phyloP scores from a whole-genome alignment of 2,888 invertebrate species.

The Peribatodes rhomboidaria region DNA sequence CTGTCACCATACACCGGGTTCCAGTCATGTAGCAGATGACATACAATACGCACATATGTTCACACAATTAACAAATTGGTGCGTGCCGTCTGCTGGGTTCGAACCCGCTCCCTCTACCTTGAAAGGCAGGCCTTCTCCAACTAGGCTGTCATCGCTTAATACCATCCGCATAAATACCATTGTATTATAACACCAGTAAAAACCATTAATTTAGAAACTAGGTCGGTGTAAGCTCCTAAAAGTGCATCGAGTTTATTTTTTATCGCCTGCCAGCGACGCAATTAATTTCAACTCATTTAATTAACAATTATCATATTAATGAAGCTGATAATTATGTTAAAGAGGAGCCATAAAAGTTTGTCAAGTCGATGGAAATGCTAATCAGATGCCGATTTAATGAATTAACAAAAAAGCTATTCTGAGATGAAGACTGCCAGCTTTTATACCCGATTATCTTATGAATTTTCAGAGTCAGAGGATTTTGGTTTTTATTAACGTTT shows the following conservation, averaged over 20 bases:
- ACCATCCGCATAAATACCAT: no score
- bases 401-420: constrained; percentile 24
- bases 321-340: constrained; percentile 45
- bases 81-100: no score
- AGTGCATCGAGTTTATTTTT: constrained; percentile 24
- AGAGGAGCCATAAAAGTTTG: constrained; percentile 35
- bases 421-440: constrained; percentile 11
- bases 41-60: no score
- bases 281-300: constrained; percentile 41
- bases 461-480: neutral
- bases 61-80: no score
- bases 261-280: constrained; percentile 29
- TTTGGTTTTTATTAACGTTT: neutral
- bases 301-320: constrained; percentile 57
- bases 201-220: neutral
- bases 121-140: no score
- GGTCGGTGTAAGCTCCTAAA: constrained; percentile 12
- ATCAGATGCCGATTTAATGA: constrained; percentile 35
- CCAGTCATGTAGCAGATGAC: no score
- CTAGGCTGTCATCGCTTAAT: no score
- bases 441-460: neutral
- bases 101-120: no score
- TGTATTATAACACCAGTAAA: no score
- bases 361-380: constrained; percentile 37
- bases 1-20: no score